Evolutionary conservation across 2,797 vertebrate species (phyloP).

Genomic region (Scyliorhinus canicula): DNA sequence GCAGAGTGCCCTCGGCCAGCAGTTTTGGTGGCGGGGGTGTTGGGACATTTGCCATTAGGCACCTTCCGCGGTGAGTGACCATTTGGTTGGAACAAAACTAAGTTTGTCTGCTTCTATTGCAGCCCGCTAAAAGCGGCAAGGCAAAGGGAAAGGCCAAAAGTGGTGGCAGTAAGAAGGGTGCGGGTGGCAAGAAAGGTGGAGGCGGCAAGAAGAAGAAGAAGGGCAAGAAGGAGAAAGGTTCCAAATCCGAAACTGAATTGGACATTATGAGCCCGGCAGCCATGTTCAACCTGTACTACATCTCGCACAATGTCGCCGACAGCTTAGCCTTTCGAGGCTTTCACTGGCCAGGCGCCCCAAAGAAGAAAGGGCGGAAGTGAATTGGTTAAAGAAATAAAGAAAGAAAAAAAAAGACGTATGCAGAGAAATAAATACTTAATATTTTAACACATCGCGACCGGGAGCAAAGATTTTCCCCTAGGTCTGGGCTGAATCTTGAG

Average conservation of each 20-base stretch:
- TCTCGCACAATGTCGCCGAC: constrained; percentile 71
- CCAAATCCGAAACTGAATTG: constrained; percentile 45
- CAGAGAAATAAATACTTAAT: constrained; percentile 26
- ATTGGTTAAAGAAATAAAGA: constrained; percentile 36
- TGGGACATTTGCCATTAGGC: not conserved
- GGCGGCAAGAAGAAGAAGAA: constrained; percentile 47
- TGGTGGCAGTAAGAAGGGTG: constrained; percentile 53
- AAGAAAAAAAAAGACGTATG: constrained; percentile 49
- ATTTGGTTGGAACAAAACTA: not conserved
- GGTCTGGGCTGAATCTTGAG: not conserved
- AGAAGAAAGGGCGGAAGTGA: constrained; percentile 60
- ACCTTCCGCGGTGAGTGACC: not conserved
- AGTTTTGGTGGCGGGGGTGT: not conserved
- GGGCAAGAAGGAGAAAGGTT: constrained; percentile 53
- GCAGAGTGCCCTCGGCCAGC: too few species aligned
- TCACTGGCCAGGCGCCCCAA: constrained; percentile 60
- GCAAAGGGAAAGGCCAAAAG: constrained; percentile 49
- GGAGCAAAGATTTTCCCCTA: not conserved
- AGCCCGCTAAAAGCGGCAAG: constrained; percentile 61
- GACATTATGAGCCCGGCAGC: constrained; percentile 69
- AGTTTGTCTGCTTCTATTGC: constrained; percentile 44
- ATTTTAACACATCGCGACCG: not conserved
- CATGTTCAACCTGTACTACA: constrained; percentile 76
- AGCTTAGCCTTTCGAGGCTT: constrained; percentile 70
- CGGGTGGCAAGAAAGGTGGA: not conserved